A percentile compares a stretch with the other conserved stretches of the same genome.
Evolutionary conservation across 2,113 vertebrate genomes (phyloP).

Genomic region (Nettapus auritus): DNA sequence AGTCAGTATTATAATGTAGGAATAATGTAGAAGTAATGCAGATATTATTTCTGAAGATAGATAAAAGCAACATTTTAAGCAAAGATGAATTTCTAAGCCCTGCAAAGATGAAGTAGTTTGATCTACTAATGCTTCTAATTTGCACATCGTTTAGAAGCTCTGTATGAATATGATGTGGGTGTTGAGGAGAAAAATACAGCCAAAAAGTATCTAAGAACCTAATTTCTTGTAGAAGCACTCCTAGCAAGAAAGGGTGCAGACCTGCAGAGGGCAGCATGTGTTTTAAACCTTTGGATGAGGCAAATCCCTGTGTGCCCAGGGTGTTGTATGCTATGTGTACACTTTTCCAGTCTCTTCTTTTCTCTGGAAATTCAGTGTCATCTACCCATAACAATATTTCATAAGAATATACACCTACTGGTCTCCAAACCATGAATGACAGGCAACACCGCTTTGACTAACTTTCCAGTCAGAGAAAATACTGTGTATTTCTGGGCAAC

Average conservation of each 20-base stretch:
- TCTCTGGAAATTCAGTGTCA: neutral
- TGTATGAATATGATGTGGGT: neutral
- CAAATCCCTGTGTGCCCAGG: neutral
- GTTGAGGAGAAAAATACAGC: neutral
- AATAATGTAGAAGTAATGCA: neutral
- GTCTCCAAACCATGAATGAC: neutral
- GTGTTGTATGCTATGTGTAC: neutral
- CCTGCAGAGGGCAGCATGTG: neutral
- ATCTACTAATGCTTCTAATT: neutral
- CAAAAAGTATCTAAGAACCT: neutral
- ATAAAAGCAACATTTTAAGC: neutral
- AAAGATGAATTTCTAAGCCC: neutral
- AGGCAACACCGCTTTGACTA: neutral
- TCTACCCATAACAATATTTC: neutral
- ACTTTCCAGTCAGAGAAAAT: neutral
- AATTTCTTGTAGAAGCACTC: neutral
- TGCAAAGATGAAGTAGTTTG: neutral
- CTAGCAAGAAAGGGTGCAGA: neutral
- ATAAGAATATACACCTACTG: neutral
- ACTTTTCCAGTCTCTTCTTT: neutral
- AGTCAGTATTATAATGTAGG: neutral
- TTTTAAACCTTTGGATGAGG: neutral
- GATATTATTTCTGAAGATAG: neutral
- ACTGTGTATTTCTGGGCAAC: neutral
- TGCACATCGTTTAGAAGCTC: neutral